These are phyloP conservation scores for Apogon talboti DNA, from an alignment of 2,797 vertebrate genomes.

Conservation along the genomic window DNA sequence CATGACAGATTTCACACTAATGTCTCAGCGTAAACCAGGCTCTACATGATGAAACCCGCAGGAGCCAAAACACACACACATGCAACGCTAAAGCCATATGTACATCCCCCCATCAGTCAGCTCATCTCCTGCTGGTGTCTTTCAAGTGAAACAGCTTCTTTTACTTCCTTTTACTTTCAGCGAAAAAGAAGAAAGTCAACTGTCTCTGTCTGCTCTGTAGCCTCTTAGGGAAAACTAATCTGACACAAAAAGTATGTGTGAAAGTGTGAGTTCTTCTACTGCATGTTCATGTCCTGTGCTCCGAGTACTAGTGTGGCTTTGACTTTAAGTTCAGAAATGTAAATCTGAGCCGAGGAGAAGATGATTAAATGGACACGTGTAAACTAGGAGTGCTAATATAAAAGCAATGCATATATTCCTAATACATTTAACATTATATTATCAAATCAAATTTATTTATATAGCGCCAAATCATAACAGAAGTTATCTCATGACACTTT, in stretches of 20 bases:
- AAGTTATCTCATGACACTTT: too few relatives aligned
- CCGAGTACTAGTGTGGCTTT: slow-evolving; percentile 13
- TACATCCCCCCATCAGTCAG: slow-evolving; percentile 11
- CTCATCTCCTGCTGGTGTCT: slow-evolving; percentile 21
- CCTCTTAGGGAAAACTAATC: slow-evolving; percentile 24
- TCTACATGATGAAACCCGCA: slow-evolving; percentile 9
- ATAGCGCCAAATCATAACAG: too few relatives aligned
- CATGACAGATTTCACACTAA: slow-evolving; percentile 23
- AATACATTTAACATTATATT: too few relatives aligned
- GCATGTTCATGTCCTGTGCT: background rate
- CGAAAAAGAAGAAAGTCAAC: slow-evolving; percentile 34
- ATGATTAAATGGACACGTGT: slow-evolving; percentile 41
- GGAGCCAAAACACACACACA: slow-evolving; percentile 18
- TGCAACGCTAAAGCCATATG: slow-evolving; percentile 3
- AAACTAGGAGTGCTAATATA: too few relatives aligned
- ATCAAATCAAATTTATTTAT: too few relatives aligned
- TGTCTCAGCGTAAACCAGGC: slow-evolving; percentile 4
- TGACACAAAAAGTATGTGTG: slow-evolving; percentile 24
- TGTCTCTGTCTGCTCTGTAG: slow-evolving; percentile 25
- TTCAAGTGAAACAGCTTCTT: slow-evolving; percentile 14
- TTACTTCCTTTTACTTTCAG: slow-evolving; percentile 37
- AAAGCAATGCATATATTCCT: too few relatives aligned
- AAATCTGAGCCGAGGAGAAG: slow-evolving; percentile 38
- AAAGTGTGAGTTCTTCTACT: background rate
- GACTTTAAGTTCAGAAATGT: slow-evolving; percentile 28